Evolutionary conservation across 2,113 vertebrate species (phyloP).

Genomic region (Tenebrosternarchus preto): DNA sequence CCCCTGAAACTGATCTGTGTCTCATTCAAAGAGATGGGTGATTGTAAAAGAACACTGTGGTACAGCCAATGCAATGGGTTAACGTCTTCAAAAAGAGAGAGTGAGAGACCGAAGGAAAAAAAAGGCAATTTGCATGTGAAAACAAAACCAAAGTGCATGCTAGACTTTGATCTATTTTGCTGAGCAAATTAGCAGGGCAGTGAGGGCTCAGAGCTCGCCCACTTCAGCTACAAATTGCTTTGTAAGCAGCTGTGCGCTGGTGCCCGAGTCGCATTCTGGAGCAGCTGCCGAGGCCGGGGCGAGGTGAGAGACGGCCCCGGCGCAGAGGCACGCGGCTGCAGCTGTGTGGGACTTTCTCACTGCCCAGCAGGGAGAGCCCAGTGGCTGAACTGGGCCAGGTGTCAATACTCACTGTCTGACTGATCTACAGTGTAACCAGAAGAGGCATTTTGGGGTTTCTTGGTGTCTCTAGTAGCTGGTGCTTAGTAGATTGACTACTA

Average conservation of each 20-base stretch:
- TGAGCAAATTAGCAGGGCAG: conserved; percentile 58
- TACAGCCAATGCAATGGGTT: conserved; percentile 54
- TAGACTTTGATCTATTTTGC: conserved; percentile 64
- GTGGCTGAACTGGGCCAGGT: not conserved
- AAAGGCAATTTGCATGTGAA: conserved; percentile 65
- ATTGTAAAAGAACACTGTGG: conserved; percentile 46
- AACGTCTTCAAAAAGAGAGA: conserved; percentile 39
- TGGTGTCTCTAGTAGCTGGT: too few species aligned
- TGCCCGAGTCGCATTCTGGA: conserved; percentile 56
- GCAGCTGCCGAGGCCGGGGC: conserved; percentile 30
- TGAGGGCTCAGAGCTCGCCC: conserved; percentile 53
- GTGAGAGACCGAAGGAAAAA: not conserved
- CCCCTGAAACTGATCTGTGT: conserved; percentile 58
- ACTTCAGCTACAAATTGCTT: conserved; percentile 67
- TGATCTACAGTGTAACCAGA: too few species aligned
- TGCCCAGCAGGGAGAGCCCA: not conserved
- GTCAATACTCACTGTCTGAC: not conserved
- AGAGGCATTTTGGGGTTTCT: too few species aligned
- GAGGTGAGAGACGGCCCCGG: not conserved
- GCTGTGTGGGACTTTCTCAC: too few species aligned
- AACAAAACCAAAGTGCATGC: conserved; percentile 51
- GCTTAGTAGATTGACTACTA: not conserved
- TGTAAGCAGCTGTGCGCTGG: conserved; percentile 53
- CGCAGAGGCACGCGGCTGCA: not conserved
- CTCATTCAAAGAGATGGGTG: conserved; percentile 48